Percentiles rank a stretch among this genome's conserved stretches.
Conservation (phyloP, 2,113 vertebrate species). For the Gnathonemus longibarbis region DNA sequence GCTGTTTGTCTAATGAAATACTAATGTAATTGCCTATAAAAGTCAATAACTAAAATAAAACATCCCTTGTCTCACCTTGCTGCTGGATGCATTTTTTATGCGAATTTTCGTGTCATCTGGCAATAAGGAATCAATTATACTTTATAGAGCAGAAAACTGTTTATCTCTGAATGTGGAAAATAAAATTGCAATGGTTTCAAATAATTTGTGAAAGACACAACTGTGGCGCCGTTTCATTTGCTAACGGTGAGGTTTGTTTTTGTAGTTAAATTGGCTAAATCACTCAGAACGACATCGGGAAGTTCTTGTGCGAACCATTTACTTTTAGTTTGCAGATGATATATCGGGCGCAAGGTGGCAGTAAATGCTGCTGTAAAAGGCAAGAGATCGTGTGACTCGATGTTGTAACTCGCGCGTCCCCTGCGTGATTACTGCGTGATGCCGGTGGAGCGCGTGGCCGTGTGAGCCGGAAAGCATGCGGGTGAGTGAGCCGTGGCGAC, state of each 20-base stretch:
- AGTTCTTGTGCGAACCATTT: background rate
- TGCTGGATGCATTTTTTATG: background rate
- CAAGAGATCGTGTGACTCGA: background rate
- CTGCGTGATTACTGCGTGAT: background rate
- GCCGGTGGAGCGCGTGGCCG: too few species aligned
- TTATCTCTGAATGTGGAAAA: background rate
- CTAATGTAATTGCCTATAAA: background rate
- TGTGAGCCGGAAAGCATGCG: background rate
- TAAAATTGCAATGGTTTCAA: background rate
- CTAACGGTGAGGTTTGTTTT: background rate
- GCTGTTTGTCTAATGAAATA: background rate
- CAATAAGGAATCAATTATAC: background rate
- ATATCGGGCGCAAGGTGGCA: slow-evolving; percentile 8
- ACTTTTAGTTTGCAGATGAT: background rate
- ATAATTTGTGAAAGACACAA: background rate
- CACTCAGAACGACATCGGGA: background rate
- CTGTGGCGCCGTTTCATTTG: background rate
- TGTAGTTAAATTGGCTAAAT: background rate
- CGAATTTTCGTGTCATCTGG: background rate
- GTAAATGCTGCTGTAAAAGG: background rate
- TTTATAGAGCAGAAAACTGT: background rate
- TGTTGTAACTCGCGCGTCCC: background rate
- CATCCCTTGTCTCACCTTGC: background rate
- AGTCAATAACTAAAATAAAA: background rate
- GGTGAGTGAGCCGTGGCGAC: background rate